Percentiles rank a stretch among this genome's conserved stretches.
These are phyloP conservation scores for Intellagama lesueurii DNA, from an alignment of 2,797 vertebrate species.

Conservation along the genomic window DNA sequence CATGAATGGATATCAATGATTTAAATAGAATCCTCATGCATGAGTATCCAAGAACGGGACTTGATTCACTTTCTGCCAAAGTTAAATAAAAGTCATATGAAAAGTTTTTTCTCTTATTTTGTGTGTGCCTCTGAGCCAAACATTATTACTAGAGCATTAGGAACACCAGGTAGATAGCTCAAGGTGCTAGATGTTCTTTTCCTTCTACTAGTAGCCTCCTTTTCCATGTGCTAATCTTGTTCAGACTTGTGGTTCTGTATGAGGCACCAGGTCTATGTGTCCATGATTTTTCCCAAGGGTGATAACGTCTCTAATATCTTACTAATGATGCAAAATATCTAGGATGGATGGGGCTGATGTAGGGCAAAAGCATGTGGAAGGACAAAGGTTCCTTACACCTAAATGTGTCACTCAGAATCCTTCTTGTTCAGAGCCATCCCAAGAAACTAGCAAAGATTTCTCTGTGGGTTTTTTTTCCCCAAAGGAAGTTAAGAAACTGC, in stretches of 20 bases:
- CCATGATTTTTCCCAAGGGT: not conserved
- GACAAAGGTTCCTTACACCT: too few relatives aligned
- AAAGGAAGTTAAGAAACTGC: too few relatives aligned
- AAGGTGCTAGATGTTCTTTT: not conserved
- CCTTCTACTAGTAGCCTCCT: not conserved
- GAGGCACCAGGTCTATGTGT: not conserved
- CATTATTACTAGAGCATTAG: not conserved
- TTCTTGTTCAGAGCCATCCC: too few relatives aligned
- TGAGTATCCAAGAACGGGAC: not conserved
- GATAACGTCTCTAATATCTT: not conserved
- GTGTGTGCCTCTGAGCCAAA: not conserved
- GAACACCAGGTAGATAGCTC: too few relatives aligned
- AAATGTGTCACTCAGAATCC: too few relatives aligned
- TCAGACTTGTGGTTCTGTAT: not conserved
- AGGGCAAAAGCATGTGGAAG: too few relatives aligned
- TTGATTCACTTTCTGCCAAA: slow-evolving; percentile 10
- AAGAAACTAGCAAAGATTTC: too few relatives aligned
- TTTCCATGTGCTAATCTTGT: not conserved
- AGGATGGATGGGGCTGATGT: too few relatives aligned
- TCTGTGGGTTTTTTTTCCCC: too few relatives aligned
- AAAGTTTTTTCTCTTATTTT: not conserved
- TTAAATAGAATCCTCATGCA: slow-evolving; percentile 22
- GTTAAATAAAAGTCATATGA: slow-evolving; percentile 5
- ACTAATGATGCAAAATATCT: not conserved
- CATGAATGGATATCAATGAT: slow-evolving; percentile 18